Conservation (phyloP, 2,797 vertebrate species). For the Falco concolor region DNA sequence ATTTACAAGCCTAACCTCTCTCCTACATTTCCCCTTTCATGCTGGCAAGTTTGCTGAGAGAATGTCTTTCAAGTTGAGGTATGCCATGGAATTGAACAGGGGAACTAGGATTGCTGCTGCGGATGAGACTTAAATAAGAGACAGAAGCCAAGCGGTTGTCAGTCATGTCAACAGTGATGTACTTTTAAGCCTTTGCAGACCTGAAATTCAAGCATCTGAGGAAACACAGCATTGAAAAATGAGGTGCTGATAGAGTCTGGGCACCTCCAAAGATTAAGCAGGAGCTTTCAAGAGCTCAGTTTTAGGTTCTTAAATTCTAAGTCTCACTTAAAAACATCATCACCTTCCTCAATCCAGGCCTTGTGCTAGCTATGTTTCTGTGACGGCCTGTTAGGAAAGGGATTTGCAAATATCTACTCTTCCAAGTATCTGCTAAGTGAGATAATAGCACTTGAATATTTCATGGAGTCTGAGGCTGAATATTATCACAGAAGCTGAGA, state of each 20-base stretch:
- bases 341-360: neutral
- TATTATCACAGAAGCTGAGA: neutral
- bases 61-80: constrained; percentile 5
- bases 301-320: constrained; percentile 34
- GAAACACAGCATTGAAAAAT: neutral
- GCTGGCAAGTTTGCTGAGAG: neutral
- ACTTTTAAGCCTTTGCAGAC: constrained; percentile 16
- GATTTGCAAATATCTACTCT: neutral
- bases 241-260: constrained; percentile 28
- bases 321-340: constrained; percentile 22
- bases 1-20: neutral
- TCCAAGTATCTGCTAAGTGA: neutral
- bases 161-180: constrained; percentile 48
- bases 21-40: neutral
- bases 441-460: constrained; percentile 4
- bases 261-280: constrained; percentile 34
- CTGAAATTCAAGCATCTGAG: constrained; percentile 20
- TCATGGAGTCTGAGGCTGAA: neutral
- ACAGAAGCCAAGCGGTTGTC: constrained; percentile 1
- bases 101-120: neutral
- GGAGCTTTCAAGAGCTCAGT: constrained; percentile 1
- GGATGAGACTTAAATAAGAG: constrained; percentile 12
- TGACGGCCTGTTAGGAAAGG: neutral
- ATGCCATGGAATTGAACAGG: neutral
- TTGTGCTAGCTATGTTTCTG: neutral